Percentiles rank a stretch among this genome's conserved stretches.
Evolutionary conservation across 2,113 vertebrate species (phyloP).

Genomic region (Tauraco erythrolophus): DNA sequence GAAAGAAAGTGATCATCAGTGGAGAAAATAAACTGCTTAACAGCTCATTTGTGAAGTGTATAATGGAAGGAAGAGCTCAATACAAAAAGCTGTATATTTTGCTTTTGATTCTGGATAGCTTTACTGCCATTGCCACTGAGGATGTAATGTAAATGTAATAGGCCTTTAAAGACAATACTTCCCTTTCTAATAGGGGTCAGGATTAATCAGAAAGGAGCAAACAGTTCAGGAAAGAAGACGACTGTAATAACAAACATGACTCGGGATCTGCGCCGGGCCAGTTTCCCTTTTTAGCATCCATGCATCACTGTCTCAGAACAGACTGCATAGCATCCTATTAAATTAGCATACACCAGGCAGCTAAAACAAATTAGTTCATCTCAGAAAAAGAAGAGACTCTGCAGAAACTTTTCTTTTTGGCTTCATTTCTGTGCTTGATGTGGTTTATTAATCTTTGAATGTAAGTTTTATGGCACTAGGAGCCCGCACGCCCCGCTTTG

Average conservation of each 20-base stretch:
- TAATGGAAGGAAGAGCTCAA: background rate
- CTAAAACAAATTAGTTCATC: slow-evolving; percentile 12
- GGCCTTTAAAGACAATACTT: slow-evolving; percentile 16
- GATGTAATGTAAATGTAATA: background rate
- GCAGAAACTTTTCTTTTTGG: background rate
- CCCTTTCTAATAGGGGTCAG: slow-evolving; percentile 4
- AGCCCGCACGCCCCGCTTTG: background rate
- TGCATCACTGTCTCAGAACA: slow-evolving; percentile 46
- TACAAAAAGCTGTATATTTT: background rate
- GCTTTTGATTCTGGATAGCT: background rate
- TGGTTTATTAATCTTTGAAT: background rate
- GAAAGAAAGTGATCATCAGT: background rate
- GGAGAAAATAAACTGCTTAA: slow-evolving; percentile 10
- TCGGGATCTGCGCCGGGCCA: background rate
- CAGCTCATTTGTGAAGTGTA: background rate
- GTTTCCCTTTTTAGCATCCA: slow-evolving; percentile 48
- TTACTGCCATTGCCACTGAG: background rate
- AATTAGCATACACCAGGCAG: slow-evolving; percentile 38
- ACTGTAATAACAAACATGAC: background rate
- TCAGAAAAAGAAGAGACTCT: background rate
- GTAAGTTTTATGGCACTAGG: background rate
- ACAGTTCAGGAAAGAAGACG: slow-evolving; percentile 25
- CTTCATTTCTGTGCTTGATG: background rate
- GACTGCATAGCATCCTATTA: slow-evolving; percentile 29
- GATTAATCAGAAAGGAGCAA: slow-evolving; percentile 36